Base-by-base conservation (phyloP, 2,113 vertebrate species). In the Caranx ignobilis region DNA sequence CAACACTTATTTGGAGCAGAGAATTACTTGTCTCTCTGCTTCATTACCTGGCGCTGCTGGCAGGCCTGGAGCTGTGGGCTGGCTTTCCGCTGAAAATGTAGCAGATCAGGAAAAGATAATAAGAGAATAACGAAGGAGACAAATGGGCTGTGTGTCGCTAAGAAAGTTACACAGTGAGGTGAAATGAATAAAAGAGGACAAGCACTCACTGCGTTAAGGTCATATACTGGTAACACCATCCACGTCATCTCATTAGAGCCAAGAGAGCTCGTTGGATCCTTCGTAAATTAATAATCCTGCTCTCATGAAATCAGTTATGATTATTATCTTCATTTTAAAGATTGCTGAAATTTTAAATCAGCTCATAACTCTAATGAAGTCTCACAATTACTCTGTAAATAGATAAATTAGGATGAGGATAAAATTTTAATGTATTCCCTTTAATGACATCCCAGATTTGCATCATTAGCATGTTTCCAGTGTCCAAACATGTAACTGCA, bases 1-100 rank as follows among this genome's bases (percentile, higher is more conserved):
- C 21, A 68, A 66, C 15, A n/a, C 66, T 82, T 78, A 67, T 84
- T 77, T 86, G 45, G 62, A 76, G 61, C 83, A 37, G 76, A 81
- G 70, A 88, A 82, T 82, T 41, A 55, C 26, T 79, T 0, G 39
- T 57, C 6, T 52, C 67, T 76, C 59, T 34, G 2, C 57, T 76
- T 84, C 41, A 32, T 75, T 85, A 87, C 34, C 47, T 11, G 21
- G 39, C 15, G n/a, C 19, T 60, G 57, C 55, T 37, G 59, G 37
- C 56, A 75, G 68, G 63, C 66, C 4, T 12, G 52, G 2, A 31
- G 31, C 68, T 11, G 43, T 35, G 60, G 5, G 21, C 65, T 70
- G 57, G 32, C 26, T 10, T 34, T 18, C 16, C 34, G 13, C 26
- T 11, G 55, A 31, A 48, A 43, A 43, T 6, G 52, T 31, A 59